A percentile compares a stretch with the other conserved stretches of the same genome.
Evolutionary conservation across 2,797 vertebrate genomes (phyloP).

Genomic region (Rousettus madagascariensis): DNA sequence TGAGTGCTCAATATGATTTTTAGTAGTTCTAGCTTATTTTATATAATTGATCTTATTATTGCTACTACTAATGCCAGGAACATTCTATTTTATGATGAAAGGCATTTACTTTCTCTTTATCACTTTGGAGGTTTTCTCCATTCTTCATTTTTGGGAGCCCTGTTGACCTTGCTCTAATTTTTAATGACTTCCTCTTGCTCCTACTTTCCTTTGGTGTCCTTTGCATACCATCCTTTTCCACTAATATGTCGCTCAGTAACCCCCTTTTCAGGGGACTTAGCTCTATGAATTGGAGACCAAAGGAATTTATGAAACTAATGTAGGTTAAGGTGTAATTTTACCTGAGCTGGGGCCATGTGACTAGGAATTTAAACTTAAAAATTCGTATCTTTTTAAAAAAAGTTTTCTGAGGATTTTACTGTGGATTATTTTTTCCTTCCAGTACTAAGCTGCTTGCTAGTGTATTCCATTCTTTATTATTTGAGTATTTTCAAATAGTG

Average conservation of each 20-base stretch:
- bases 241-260: neutral
- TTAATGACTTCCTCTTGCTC: neutral
- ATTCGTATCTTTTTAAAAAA: neutral
- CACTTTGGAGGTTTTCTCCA: neutral
- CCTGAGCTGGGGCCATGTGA: neutral
- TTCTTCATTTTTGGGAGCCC: neutral
- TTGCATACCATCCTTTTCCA: neutral
- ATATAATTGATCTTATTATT: constrained; percentile 1
- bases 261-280: neutral
- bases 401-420: constrained; percentile 28
- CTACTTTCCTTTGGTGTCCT: neutral
- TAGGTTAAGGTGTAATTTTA: neutral
- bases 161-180: neutral
- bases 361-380: constrained; percentile 3
- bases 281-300: neutral
- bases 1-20: neutral
- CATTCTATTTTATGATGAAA: neutral
- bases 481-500: constrained; percentile 14
- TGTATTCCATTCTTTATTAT: neutral
- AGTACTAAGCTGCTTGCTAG: neutral
- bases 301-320: constrained; percentile 51
- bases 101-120: neutral
- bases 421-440: neutral
- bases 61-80: neutral
- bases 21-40: constrained; percentile 6